These are phyloP conservation scores for Lithobates sylvaticus DNA, from an alignment of 2,797 vertebrate species.

Conservation along the genomic window DNA sequence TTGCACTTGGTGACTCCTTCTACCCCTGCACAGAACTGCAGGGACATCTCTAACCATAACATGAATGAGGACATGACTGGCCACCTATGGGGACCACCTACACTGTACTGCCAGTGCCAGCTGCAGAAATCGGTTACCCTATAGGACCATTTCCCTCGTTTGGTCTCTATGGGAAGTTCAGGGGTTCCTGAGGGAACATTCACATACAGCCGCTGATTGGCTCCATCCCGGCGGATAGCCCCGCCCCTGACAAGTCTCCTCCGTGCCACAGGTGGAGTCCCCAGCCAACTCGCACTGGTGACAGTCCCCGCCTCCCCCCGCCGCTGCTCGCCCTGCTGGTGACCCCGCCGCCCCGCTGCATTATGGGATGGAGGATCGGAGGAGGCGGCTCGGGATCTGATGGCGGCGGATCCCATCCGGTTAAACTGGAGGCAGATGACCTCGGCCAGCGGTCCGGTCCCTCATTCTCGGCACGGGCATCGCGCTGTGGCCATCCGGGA, in stretches of 20 bases:
- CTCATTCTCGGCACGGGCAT: conserved; percentile 92
- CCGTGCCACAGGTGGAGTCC: conserved; percentile 8
- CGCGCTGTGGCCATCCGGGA: conserved; percentile 92
- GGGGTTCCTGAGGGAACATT: not conserved
- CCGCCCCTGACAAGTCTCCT: not conserved
- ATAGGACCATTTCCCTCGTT: not conserved
- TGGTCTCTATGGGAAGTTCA: not conserved
- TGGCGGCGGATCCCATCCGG: conserved; percentile 68
- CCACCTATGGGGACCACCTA: too few relatives aligned
- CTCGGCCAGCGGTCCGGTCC: conserved; percentile 87
- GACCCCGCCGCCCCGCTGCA: conserved; percentile 68
- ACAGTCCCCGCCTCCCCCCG: conserved; percentile 56
- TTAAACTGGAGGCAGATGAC: conserved; percentile 87
- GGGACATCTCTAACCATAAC: too few relatives aligned
- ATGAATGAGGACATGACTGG: too few relatives aligned
- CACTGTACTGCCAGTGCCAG: too few relatives aligned
- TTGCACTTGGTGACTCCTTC: too few relatives aligned
- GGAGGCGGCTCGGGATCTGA: conserved; percentile 66
- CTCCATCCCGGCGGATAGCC: not conserved
- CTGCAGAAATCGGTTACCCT: too few relatives aligned
- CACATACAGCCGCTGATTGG: too few relatives aligned
- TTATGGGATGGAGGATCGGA: conserved; percentile 80
- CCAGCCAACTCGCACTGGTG: not conserved
- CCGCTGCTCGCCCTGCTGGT: conserved; percentile 51
- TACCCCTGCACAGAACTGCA: too few relatives aligned